A percentile compares a stretch with the other conserved stretches of the same genome.
These are phyloP conservation scores for Protosalanx chinensis DNA, from an alignment of 2,797 vertebrate genomes.

Conservation along the genomic window DNA sequence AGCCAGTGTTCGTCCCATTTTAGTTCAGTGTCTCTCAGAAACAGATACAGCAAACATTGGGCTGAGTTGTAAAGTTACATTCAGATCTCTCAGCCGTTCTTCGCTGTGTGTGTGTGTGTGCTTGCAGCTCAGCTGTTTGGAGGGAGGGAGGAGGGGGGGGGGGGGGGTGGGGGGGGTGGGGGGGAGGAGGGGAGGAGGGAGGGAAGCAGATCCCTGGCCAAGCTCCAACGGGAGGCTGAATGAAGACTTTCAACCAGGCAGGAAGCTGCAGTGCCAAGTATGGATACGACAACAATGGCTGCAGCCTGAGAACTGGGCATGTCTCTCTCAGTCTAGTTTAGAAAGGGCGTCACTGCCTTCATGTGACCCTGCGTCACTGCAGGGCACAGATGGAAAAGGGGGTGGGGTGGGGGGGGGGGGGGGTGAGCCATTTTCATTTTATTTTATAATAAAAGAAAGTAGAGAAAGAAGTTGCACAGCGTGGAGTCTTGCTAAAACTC, in stretches of 20 bases:
- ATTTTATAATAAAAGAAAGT: too few species aligned
- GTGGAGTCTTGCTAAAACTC: too few species aligned
- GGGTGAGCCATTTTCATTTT: too few species aligned
- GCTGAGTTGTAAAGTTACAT: constrained; percentile 29
- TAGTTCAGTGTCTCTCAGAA: constrained; percentile 15
- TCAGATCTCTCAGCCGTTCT: constrained; percentile 57
- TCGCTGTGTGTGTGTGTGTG: constrained; percentile 45
- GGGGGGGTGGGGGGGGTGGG: too few species aligned
- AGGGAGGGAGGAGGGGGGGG: too few species aligned
- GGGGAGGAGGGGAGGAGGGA: neutral
- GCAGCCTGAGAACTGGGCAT: constrained; percentile 30
- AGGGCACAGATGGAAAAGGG: constrained; percentile 1
- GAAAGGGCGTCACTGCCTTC: constrained; percentile 26
- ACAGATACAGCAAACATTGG: neutral
- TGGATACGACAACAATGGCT: constrained; percentile 61
- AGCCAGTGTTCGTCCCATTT: neutral
- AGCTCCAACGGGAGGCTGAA: constrained; percentile 59
- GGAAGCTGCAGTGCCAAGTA: constrained; percentile 59
- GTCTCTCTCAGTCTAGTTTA: constrained; percentile 16
- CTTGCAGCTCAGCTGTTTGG: constrained; percentile 51
- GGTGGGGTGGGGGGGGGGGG: neutral
- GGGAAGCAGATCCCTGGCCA: constrained; percentile 53
- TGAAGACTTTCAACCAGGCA: constrained; percentile 69
- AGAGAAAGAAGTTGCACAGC: too few species aligned
- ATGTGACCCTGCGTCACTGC: constrained; percentile 19